Evolutionary conservation across 2,797 vertebrate genomes (phyloP), one percentile per base, ranked within the genome.

Genomic region (Cercopithecus mitis): DNA sequence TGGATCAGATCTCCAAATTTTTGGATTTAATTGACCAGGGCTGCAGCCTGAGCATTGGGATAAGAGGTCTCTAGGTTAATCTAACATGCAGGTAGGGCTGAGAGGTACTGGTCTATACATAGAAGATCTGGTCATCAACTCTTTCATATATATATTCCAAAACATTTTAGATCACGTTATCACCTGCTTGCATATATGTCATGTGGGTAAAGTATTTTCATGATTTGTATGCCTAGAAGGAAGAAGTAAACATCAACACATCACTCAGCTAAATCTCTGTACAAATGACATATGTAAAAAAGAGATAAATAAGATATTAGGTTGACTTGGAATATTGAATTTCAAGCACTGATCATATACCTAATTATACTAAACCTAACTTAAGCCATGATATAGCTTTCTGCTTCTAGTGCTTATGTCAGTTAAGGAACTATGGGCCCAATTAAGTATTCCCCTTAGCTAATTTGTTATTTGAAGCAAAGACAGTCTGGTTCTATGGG

Each of bases 321-420:
- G 45, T 41, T 91, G 90, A 95, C 88, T 0, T 30, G 79, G 70
- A 93, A 89, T 96, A 86, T 25, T 95, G 58, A 80, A 77, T 95
- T 97, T 96, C 95, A 96, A 93, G 57, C 43, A 52, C 39, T 80
- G 50, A 83, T 50, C 90, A 77, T n/a, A 76, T 39, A 93, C 50
- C 55, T 90, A 96, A 92, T 94, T 91, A 94, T 70, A 95, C n/a
- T 61, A 85, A 89, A 61, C 41, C 64, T 93, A 93, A 97, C 81
- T 91, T 92, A 95, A 91, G 55, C 90, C 15, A 9, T n/a, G 15
- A 45, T 77, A 67, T 20, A 83, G 90, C 24, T 33, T 89, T 94
- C 91, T 91, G 50, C 52, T 85, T 57, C 55, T 47, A 39, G 27
- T 91, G 64, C 47, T 91, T 41, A 84, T 76, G 52, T 91, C n/a